Evolutionary conservation across 2,888 invertebrate species (phyloP), one percentile per base, ranked within the genome.

Genomic region (Spisula subtruncata): DNA sequence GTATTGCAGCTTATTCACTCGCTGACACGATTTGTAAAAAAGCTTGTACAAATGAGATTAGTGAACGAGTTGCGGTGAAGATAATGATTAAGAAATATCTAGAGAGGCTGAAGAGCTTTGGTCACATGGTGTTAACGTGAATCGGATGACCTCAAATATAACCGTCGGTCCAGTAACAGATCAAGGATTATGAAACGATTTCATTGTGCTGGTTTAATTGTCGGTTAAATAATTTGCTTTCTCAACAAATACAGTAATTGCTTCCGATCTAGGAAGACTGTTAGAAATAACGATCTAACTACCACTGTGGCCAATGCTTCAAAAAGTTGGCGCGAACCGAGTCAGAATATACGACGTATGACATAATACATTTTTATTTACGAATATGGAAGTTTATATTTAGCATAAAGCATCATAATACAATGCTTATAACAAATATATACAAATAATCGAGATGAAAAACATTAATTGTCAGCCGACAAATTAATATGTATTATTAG

Each of bases 21-120:
- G 41, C 66, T 81, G 81, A 86, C 86, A 86, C 81, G 71, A 71
- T 66, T 81, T 81, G 86, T 81, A 71, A 66, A 81, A 66, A 29
- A 48, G 25, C 32, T 75, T 86, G 66, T 51, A 46, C 20, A 18
- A 80, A 85, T 81, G 80, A 41, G 85, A 85, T 85, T 85, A 85
- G 79, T 51, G 35, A 29, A 29, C 46, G 35, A 85, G 46, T 56
- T 51, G 75, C 20, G 41, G 84, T n/a, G 46, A 51, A 51, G 75
- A 84, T 32, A 29, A 48, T 46, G 48, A 14, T 75, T 84, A 71
- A 71, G 48, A n/a, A n/a, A 75, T 48, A 51, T 29, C 16, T 29
- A 84, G 66, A 75, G 71, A 75, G 29, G 75, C 48, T 16, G 32
- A 84, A 75, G 29, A 51, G 35, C n/a, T 81, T 81, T n/a, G 48